phyloP scores from a whole-genome alignment of 2,113 vertebrate genomes.

The Myodes glareolus region DNA sequence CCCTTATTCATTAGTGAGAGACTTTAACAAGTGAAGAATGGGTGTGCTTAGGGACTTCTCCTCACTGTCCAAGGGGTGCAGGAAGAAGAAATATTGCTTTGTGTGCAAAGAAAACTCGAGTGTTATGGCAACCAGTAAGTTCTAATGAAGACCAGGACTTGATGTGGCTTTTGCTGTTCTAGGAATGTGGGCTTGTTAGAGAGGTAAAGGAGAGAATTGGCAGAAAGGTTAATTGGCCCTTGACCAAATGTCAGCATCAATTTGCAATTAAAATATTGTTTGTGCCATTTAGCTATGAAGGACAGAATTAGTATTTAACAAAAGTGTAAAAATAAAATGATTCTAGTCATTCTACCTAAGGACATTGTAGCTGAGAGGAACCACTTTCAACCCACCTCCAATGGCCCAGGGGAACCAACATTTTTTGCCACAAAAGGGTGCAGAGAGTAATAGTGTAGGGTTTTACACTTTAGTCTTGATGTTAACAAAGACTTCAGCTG shows the following conservation, averaged over 20 bases:
- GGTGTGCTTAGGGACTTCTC: background rate
- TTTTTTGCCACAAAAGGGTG: background rate
- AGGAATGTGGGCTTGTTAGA: background rate
- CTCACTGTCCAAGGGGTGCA: background rate
- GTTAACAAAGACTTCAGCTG: background rate
- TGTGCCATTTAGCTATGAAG: background rate
- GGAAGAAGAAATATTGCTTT: background rate
- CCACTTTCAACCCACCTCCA: background rate
- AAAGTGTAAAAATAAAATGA: background rate
- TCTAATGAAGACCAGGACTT: background rate
- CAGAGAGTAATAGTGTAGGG: background rate
- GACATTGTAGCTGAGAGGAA: background rate
- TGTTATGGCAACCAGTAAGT: conserved; percentile 1
- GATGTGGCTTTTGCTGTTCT: background rate
- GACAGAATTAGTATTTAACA: background rate
- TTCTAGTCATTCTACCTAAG: background rate
- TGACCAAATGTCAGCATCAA: background rate
- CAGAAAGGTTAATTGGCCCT: background rate
- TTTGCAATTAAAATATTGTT: background rate
- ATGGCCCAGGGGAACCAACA: background rate
- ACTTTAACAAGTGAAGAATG: background rate
- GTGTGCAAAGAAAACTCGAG: background rate
- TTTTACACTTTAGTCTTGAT: background rate
- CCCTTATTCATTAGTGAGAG: background rate
- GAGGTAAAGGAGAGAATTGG: background rate